A percentile compares a stretch with the other conserved stretches of the same genome.
Conservation (phyloP, 37 sponge, comb jelly and placozoan species). For the Axinella damicornis region DNA sequence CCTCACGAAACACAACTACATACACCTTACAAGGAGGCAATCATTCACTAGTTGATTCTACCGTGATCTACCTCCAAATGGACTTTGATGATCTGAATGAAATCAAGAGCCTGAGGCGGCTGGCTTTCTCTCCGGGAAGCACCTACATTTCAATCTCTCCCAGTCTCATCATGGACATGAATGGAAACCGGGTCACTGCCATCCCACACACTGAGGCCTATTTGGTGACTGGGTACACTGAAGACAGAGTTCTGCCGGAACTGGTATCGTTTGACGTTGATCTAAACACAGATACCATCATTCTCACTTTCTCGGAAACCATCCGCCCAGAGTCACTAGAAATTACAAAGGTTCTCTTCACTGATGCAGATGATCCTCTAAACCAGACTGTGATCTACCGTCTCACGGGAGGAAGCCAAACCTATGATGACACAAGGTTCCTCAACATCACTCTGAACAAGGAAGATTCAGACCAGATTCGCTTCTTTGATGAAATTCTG, state of each 20-base stretch:
- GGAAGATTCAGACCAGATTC: constrained; percentile 83
- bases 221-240: constrained; percentile 42
- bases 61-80: constrained; percentile 58
- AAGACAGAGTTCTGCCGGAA: constrained; percentile 57
- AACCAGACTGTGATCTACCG: constrained; percentile 35
- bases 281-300: constrained; percentile 71
- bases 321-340: constrained; percentile 63
- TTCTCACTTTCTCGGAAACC: constrained; percentile 90
- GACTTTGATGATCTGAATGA: constrained; percentile 77
- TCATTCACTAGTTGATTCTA: constrained; percentile 67
- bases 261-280: constrained; percentile 81
- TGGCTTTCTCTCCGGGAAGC: constrained; percentile 56
- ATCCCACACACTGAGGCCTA: constrained; percentile 36
- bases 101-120: constrained; percentile 60
- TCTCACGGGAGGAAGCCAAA: constrained; percentile 81
- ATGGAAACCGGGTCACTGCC: constrained; percentile 35
- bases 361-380: constrained; percentile 27
- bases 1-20: constrained; percentile 1
- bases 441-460: constrained; percentile 84
- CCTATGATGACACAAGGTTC: constrained; percentile 65
- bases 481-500: constrained; percentile 72
- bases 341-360: constrained; percentile 67
- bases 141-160: constrained; percentile 49
- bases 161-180: constrained; percentile 79
- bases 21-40: constrained; percentile 58